Evolutionary conservation across 1,140 invertebrate genomes (phyloP).

Genomic region (Panagrolaimus sp.): DNA sequence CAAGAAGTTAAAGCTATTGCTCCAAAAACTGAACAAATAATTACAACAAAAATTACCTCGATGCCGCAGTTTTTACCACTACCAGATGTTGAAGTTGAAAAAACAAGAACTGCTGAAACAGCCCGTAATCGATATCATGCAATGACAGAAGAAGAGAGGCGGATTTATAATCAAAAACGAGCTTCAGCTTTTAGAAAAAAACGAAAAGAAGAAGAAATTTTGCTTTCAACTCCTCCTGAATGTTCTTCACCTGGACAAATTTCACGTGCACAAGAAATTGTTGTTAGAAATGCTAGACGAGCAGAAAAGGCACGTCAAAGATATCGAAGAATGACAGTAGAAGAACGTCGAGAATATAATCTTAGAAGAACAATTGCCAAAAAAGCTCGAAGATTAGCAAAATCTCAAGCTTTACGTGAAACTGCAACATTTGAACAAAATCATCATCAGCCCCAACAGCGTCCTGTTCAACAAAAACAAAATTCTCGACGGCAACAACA

Average conservation of each 20-base stretch:
- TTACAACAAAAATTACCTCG: neutral
- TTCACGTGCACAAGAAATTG: neutral
- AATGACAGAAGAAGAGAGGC: neutral
- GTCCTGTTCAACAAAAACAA: too few species aligned
- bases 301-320: constrained; percentile 8
- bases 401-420: too few species aligned
- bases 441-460: neutral
- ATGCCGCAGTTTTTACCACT: neutral
- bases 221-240: neutral
- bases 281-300: neutral
- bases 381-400: neutral
- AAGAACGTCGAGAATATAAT: constrained; percentile 41
- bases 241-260: neutral
- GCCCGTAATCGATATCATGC: neutral
- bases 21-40: neutral
- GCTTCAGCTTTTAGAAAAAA: constrained; percentile 6
- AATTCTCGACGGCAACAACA: neutral
- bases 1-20: neutral
- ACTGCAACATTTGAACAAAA: neutral
- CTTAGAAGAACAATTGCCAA: constrained; percentile 28
- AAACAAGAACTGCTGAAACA: neutral
- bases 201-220: neutral
- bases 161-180: neutral
- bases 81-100: neutral
- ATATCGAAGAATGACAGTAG: constrained; percentile 31